Evolutionary conservation across 2,113 vertebrate species (phyloP), one percentile per base, ranked within the genome.

Genomic region (Rhea americana): DNA sequence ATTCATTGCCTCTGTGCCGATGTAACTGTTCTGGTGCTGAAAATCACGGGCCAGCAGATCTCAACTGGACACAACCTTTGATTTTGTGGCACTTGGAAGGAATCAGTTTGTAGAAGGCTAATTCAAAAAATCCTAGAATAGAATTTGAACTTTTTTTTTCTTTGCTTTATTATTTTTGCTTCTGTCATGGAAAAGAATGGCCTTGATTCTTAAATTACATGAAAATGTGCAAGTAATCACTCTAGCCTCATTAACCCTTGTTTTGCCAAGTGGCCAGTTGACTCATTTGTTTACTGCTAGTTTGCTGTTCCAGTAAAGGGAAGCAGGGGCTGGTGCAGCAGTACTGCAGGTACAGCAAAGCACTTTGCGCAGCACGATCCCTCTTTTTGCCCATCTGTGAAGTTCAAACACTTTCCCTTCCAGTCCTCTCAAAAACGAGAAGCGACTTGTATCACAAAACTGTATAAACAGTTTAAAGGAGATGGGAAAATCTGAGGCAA

Each of bases 161-260:
- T 77, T 80, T 67, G 16, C 62, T 50, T 56, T 56, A 71, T 56
- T 74, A 13, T 73, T 91, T 87, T 92, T 92, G 22, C 12, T 83
- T 51, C 13, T 94, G 79, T 68, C 62, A 13, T 65, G 66, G 50
- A 93, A 89, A 92, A 72, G 39, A 75, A 21, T 25, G 45, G 48
- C 68, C 26, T 80, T 48, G 73, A 77, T 94, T 83, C 11, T 11
- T 85, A 86, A 85, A 91, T 89, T 71, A 51, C 43, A 48, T 53
- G 50, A 61, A 90, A 93, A 93, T 45, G 11, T 85, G 79, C 72
- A 71, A 94, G 77, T 65, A 74, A 83, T 93, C 85, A 45, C 45
- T 91, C 74, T 39, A 70, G 66, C 80, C 90, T 75, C 47, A 78
- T 67, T 83, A 91, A 88, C 73, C 62, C 83, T 75, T 88, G 65